phyloP scores from a whole-genome alignment of 2,888 invertebrate genomes.

The Orthonychiurus folsomi region DNA sequence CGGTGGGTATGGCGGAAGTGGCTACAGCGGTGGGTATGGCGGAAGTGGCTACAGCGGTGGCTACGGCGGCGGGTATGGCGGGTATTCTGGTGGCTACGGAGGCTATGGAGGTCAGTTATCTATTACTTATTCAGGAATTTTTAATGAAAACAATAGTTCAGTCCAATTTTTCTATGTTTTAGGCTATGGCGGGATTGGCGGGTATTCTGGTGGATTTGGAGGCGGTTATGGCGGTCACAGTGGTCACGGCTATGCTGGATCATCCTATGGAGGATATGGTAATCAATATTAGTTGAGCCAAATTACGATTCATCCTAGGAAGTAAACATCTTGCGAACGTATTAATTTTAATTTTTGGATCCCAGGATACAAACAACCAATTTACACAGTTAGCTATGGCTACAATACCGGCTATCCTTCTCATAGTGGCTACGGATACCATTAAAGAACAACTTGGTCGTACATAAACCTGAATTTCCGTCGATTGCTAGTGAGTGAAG shows the following conservation, averaged over 20 bases:
- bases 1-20: constrained; percentile 5
- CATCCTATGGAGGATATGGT: background rate
- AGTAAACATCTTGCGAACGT: background rate
- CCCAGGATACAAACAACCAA: background rate
- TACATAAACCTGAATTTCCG: background rate
- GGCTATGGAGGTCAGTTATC: too few species aligned
- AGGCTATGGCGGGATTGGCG: background rate
- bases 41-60: background rate
- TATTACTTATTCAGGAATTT: too few species aligned
- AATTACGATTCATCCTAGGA: background rate
- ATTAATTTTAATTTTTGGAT: too few species aligned
- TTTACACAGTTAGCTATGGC: background rate
- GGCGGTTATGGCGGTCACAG: background rate
- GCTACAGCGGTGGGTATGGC: background rate
- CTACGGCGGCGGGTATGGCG: background rate
- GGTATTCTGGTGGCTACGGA: too few species aligned
- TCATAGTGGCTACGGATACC: background rate
- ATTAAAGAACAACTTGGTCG: background rate
- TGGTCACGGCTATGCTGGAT: background rate
- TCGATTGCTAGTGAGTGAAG: too few species aligned
- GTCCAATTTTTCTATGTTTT: too few species aligned
- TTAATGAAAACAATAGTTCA: too few species aligned
- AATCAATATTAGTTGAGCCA: background rate
- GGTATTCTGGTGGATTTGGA: background rate
- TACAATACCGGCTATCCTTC: background rate